Evolutionary conservation across 2,113 vertebrate genomes (phyloP), one percentile per base, ranked within the genome.

Genomic region (Trichomycterus rosablanca): DNA sequence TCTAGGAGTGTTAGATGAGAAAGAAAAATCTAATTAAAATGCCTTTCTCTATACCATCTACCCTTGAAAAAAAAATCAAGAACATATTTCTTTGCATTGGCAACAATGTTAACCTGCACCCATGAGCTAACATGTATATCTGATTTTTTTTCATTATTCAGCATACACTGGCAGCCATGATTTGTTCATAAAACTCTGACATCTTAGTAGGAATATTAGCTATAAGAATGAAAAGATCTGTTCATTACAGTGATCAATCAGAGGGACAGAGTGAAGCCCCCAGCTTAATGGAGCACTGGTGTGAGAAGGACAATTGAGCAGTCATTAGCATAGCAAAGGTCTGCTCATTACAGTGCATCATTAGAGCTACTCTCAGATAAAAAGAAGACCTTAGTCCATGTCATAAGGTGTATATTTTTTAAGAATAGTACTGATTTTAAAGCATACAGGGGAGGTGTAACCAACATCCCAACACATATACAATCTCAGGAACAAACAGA

Each of bases 301-400:
- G 34, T 15, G 28, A 42, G 71, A 54, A 16, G 52, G 63, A 74
- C 74, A 75, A 75, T 67, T 62, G 70, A 44, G 28, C 43, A 20
- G 16, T 40, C 73, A 74, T 75, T 75, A 69, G 16, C 63, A 73
- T 66, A 73, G 66, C 66, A 74, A 70, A 74, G 75, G 66, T 68
- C 68, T 67, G 34, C 66, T 75, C 75, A 77, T 79, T 77, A 77
- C 46, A 67, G 67, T 35, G 39, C 56, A 72, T 76, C 73, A 74
- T 77, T 75, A 75, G 63, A 63, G 44, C 20, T 48, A 23, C 61
- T 59, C 44, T 43, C 24, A 65, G 66, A 75, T 77, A 63, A 79
- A 79, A 77, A 70, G 45, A 12, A 42, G 54, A 30, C 34, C 19
- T 51, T 42, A 71, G 39, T 64, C 59, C 54, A 57, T 34, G 72